Percentiles rank a stretch among this genome's conserved stretches.
Conservation (phyloP, 2,797 vertebrate genomes). For the Diceros bicornis region DNA sequence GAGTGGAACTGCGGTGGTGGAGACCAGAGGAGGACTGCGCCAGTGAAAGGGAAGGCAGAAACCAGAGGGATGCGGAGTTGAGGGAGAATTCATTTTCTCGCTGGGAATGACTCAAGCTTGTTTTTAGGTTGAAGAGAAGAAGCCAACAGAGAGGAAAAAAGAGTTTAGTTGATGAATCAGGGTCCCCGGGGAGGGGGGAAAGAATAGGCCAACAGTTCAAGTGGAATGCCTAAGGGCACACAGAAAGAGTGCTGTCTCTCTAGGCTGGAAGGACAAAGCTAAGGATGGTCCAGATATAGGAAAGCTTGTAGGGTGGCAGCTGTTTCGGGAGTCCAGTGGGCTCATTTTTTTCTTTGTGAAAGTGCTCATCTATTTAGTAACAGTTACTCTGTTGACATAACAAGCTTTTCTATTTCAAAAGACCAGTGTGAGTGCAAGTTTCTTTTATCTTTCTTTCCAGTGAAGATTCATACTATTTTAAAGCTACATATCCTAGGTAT, state of each 20-base stretch:
- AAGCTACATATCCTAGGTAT: neutral
- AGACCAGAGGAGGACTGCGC: neutral
- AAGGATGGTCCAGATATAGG: no score
- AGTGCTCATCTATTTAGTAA: neutral
- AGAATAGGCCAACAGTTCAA: neutral
- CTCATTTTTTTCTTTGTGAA: neutral
- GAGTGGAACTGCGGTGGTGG: neutral
- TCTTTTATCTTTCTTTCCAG: neutral
- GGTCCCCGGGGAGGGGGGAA: accelerated
- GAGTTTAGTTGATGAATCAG: neutral
- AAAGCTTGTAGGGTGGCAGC: neutral
- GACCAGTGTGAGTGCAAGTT: neutral
- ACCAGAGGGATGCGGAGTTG: neutral
- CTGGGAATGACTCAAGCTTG: neutral
- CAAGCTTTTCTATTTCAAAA: conserved; percentile 35
- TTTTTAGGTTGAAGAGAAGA: neutral
- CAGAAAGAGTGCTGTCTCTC: neutral
- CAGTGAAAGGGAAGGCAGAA: neutral
- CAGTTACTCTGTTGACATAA: neutral
- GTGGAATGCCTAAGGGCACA: no score
- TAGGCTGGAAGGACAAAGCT: neutral
- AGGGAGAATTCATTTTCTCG: neutral
- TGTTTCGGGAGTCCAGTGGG: neutral
- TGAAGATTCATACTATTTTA: neutral
- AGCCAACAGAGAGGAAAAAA: neutral